Conservation (phyloP, 2,888 invertebrate genomes). For the Caenorhabditis macrosperma region DNA sequence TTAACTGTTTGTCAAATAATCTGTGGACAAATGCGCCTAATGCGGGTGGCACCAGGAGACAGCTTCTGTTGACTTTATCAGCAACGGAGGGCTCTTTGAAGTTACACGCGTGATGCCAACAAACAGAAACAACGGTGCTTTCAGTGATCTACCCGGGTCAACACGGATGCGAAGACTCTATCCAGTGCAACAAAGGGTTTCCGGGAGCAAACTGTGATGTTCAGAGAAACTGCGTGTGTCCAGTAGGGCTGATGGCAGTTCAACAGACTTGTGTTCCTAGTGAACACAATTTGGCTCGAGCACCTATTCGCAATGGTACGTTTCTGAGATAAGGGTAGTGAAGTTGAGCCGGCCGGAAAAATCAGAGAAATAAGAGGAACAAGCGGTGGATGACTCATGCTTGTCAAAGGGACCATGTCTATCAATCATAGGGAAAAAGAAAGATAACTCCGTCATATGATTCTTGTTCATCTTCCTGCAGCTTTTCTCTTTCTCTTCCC, state of each 20-base stretch:
- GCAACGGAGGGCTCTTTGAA: conserved; percentile 1
- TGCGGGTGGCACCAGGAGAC: conserved; percentile 27
- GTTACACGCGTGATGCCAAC: not conserved
- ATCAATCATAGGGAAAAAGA: conserved; percentile 50
- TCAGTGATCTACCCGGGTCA: conserved; percentile 77
- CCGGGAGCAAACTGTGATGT: conserved; percentile 75
- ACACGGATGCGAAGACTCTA: conserved; percentile 74
- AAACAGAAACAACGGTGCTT: conserved; percentile 21
- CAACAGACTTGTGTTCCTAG: conserved; percentile 70
- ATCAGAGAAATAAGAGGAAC: conserved; percentile 16
- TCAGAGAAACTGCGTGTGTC: conserved; percentile 73
- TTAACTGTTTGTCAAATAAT: conserved; percentile 50
- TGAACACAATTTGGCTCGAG: conserved; percentile 5
- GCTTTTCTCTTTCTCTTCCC: conserved; percentile 9
- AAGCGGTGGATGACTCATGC: conserved; percentile 50
- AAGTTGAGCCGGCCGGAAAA: not conserved
- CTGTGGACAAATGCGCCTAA: conserved; percentile 39
- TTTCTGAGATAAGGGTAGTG: too few species aligned
- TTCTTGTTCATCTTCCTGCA: conserved; percentile 41
- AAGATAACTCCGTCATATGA: conserved; percentile 55
- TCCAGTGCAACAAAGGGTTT: conserved; percentile 75
- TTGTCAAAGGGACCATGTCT: conserved; percentile 31
- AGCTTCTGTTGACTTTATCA: conserved; percentile 36
- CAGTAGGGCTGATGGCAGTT: conserved; percentile 69
- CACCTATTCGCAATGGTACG: conserved; percentile 34